Evolutionary conservation across 2,797 vertebrate species (phyloP).

Genomic region (Lacerta viridis): DNA sequence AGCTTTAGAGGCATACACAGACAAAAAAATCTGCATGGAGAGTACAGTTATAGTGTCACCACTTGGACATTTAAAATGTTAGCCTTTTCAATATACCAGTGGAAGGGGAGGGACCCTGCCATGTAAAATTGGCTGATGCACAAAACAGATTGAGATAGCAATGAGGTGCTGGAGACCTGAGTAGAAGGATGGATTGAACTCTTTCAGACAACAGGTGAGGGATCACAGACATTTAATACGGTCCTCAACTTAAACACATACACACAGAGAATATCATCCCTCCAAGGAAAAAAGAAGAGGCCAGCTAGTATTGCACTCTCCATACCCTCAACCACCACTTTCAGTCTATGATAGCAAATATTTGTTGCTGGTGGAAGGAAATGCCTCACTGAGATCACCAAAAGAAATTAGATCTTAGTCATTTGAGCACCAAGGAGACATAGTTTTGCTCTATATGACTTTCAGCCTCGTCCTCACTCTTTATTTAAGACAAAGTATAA

Average conservation of each 20-base stretch:
- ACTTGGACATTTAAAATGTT: neutral
- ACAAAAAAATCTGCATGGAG: neutral
- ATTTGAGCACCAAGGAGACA: neutral
- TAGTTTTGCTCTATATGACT: neutral
- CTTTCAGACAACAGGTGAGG: neutral
- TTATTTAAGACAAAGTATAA: constrained; percentile 23
- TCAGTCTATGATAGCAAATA: neutral
- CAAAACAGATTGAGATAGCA: neutral
- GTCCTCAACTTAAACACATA: neutral
- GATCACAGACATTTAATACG: neutral
- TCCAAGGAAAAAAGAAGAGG: neutral
- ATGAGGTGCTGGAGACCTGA: neutral
- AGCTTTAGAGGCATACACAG: neutral
- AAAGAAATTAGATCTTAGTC: neutral
- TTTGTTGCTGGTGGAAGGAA: neutral
- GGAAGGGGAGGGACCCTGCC: neutral
- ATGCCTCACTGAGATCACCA: too few relatives aligned
- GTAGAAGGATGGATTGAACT: neutral
- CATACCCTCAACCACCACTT: neutral
- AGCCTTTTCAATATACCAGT: neutral
- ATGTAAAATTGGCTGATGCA: neutral
- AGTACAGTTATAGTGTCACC: neutral
- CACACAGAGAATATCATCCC: neutral
- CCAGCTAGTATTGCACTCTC: neutral
- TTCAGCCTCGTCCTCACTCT: neutral